Conservation (phyloP, 2,797 vertebrate genomes). For the Micrastur ruficollis region DNA sequence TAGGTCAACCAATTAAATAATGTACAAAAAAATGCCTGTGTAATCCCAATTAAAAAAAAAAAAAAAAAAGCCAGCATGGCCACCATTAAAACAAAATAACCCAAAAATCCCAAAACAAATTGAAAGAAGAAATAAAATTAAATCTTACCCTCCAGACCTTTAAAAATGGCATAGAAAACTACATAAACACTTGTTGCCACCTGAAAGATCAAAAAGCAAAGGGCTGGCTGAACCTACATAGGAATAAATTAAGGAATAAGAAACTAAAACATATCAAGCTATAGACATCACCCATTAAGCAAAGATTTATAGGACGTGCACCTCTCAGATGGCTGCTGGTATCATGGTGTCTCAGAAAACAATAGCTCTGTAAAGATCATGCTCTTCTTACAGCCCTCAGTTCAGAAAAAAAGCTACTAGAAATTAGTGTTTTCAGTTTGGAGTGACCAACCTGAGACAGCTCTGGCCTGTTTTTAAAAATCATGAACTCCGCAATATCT, state of each 20-base stretch:
- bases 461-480: neutral
- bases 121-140: neutral
- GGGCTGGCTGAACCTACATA: neutral
- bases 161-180: neutral
- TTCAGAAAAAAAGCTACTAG: neutral
- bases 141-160: neutral
- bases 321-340: neutral
- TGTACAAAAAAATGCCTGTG: accelerated
- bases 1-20: neutral
- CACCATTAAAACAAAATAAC: neutral
- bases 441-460: neutral
- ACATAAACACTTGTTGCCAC: neutral
- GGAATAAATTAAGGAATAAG: neutral
- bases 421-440: neutral
- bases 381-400: neutral
- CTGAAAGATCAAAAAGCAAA: neutral
- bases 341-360: neutral
- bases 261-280: neutral
- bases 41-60: neutral
- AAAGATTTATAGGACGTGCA: neutral
- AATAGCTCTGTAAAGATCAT: neutral
- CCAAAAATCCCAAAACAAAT: neutral
- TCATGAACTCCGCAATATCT: neutral
- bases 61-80: neutral
- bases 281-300: neutral